Evolutionary conservation across 2,888 invertebrate genomes (phyloP).

Genomic region (Nemotelus pantherinus): DNA sequence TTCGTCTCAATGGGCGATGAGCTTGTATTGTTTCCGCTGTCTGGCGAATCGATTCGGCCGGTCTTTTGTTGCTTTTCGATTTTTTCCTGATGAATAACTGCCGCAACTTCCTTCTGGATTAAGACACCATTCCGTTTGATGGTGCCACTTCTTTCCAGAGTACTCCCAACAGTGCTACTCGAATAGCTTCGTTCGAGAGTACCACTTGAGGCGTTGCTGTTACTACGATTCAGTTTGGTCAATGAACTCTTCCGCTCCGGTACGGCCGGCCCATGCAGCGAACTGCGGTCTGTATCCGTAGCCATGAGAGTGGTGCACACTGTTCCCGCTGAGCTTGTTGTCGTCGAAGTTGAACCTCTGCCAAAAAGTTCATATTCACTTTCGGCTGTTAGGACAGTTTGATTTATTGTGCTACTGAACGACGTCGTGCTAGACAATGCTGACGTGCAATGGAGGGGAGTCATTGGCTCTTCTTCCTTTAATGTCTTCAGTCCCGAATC

Average conservation of each 20-base stretch:
- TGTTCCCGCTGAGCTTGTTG: slow-evolving; percentile 89
- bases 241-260: slow-evolving; percentile 85
- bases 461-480: slow-evolving; percentile 80
- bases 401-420: slow-evolving; percentile 75
- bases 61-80: slow-evolving; percentile 57
- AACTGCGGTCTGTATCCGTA: slow-evolving; percentile 71
- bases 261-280: slow-evolving; percentile 75
- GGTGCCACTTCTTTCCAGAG: slow-evolving; percentile 64
- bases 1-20: slow-evolving; percentile 78
- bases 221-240: slow-evolving; percentile 69
- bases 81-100: slow-evolving; percentile 66
- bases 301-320: slow-evolving; percentile 86
- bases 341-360: slow-evolving; percentile 90
- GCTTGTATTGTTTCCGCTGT: slow-evolving; percentile 83
- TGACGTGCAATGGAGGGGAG: slow-evolving; percentile 77
- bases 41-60: slow-evolving; percentile 78
- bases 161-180: slow-evolving; percentile 64
- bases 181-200: slow-evolving; percentile 70
- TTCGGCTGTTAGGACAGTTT: slow-evolving; percentile 78
- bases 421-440: slow-evolving; percentile 73
- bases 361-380: slow-evolving; percentile 92
- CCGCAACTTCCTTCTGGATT: slow-evolving; percentile 69
- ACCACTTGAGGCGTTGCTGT: slow-evolving; percentile 67
- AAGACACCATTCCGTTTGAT: slow-evolving; percentile 63
- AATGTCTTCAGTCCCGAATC: slow-evolving; percentile 91